Base-by-base conservation (phyloP, 2,797 vertebrate species). In the Microctenopoma lineatum region DNA sequence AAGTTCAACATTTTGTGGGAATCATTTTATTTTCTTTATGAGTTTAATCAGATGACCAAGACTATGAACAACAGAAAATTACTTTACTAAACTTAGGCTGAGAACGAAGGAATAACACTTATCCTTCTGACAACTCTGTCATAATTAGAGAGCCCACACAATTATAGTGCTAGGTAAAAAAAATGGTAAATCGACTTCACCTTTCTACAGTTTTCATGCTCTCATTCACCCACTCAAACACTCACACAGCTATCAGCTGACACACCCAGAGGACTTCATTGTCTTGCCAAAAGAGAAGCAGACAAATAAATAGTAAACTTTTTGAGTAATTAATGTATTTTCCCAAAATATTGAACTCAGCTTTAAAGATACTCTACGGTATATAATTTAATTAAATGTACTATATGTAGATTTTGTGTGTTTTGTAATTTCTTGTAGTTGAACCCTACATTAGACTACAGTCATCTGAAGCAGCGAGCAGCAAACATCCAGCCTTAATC, bases 401-500 rank as follows among this genome's bases (percentile, higher is more conserved):
- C 25, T 14, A 15, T 47, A 5, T 50, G 21, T 18, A 18, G 3
- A n/a, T 27, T 6, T 63, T 59, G 21, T 36, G 41, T 61, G 3
- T 51, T 1, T 48, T 44, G 42, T 34, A 12, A 51, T 55, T 46
- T 51, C 27, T 13, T 64, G 10, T 47, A 93, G 90, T 84, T 0
- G 29, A 83, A 1, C 94, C 93, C 0, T 27, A 64, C 0, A 76
- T 94, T 26, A 69, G 44, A 25, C 48, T 94, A 54, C 86, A 27
- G 12, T 74, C 68, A 25, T 62, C 44, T 2, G 3, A 80, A 1
- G 26, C 77, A 14, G 25, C 57, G 4, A 60, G 64, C 59, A 80
- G 84, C 0, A 69, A 26, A 44, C 90, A 67, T 46, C 65, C 86
- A 0, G 61, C 52, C 26, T 79, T 88, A 68, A 77, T 95, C 5